Base-by-base conservation (phyloP, 1,140 invertebrate genomes). In the Platorchestia sp. region DNA sequence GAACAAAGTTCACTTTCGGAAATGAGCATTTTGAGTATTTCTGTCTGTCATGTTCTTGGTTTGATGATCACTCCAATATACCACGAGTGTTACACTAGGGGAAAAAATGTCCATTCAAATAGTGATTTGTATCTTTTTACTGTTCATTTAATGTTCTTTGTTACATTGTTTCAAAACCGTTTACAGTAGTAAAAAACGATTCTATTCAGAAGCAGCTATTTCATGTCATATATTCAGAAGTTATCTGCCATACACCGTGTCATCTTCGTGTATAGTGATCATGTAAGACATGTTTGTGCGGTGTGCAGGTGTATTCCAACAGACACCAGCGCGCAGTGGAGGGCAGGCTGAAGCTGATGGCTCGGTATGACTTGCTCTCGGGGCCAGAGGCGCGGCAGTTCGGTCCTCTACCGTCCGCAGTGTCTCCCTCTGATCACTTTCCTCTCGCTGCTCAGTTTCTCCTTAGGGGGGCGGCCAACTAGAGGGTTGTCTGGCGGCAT, bases 401-500 rank as follows among this genome's bases (percentile, higher is more conserved):
- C n/a, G 98, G 97, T 10, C 96, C 96, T 0, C 98, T 99, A 96
- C 99, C 99, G n/a, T 99, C 98, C 97, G 97, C 97, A 75, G 97
- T 97, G 7, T 97, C 98, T 87, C 98, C 98, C 0, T 99, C 98
- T 5, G 98, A 99, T 97, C 98, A 99, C 97, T 97, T 98, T 36
- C 98, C 98, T 45, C 97, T 98, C 10, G 98, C 98, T 22, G 98
- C 98, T 0, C 97, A 97, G 96, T 98, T 98, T 97, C 97, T 97
- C 36, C 95, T 96, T 59, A 89, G 89, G 0, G 95, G 43, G 43
- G 36, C 87, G 41, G n/a, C 87, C 87, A 42, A 89, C 59, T 75
- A 75, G 59, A 75, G 59, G 59, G 1, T 51, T 75, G 14, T 22
- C 10, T 75, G 59, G 27, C 59, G 14, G 27, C 59, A 10, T 75